Evolutionary conservation across 2,888 invertebrate species (phyloP).

Genomic region (Campoplex capitator): DNA sequence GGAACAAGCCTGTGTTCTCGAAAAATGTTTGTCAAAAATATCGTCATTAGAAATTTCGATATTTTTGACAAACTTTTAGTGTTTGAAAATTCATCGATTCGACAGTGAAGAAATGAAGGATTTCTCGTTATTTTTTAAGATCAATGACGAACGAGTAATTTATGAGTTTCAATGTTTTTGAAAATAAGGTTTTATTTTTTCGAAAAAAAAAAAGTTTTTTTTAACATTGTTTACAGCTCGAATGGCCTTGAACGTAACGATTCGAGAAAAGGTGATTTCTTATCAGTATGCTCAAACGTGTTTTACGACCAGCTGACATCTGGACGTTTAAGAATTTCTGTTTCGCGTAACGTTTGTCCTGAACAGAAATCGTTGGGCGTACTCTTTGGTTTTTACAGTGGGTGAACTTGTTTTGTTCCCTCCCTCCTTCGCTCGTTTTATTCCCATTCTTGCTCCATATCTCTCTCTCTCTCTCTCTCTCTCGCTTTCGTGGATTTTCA

Average conservation of each 20-base stretch:
- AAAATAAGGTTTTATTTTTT: background rate
- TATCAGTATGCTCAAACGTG: constrained; percentile 38
- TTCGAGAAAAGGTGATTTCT: constrained; percentile 31
- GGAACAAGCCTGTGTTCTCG: background rate
- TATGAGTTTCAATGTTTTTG: background rate
- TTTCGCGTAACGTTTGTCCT: constrained; percentile 18
- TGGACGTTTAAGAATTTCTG: constrained; percentile 51
- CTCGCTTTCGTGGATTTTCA: background rate
- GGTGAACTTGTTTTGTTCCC: constrained; percentile 49
- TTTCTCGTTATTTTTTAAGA: background rate
- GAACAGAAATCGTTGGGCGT: constrained; percentile 28
- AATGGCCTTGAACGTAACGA: constrained; percentile 2
- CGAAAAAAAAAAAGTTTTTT: background rate
- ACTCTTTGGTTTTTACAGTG: constrained; percentile 54
- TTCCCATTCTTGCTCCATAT: background rate
- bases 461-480: constrained; percentile 4
- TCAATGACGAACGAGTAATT: background rate
- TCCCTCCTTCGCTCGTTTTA: background rate
- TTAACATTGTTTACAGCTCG: background rate
- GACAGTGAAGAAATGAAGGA: background rate
- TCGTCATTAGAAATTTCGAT: background rate
- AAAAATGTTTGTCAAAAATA: background rate
- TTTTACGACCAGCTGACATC: constrained; percentile 57
- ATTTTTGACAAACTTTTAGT: background rate
- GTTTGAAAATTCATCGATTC: background rate